Percentiles rank a stretch among this genome's conserved stretches.
phyloP scores from a whole-genome alignment of 2,797 vertebrate species.

The Onychomys leucogaster region DNA sequence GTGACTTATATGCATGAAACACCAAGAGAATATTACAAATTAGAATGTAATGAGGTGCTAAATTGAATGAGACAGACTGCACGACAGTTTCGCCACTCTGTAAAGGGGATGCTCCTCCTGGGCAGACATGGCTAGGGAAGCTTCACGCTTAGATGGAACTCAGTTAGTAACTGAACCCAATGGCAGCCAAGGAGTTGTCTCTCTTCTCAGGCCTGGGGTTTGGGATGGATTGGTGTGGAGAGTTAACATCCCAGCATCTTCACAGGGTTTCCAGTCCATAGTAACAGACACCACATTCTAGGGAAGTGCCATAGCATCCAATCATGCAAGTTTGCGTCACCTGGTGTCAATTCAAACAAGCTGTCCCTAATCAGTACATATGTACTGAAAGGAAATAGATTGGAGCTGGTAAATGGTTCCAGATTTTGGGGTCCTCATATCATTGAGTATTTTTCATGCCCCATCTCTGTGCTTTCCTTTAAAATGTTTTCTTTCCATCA shows the following conservation, averaged over 20 bases:
- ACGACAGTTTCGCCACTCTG: not conserved
- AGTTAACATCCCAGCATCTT: not conserved
- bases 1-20: conserved; percentile 72
- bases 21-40: conserved; percentile 77
- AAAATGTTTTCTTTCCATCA: not conserved
- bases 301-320: not conserved
- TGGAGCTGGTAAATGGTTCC: not conserved
- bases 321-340: not conserved
- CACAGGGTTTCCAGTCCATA: not conserved
- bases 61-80: conserved; percentile 66
- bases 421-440: not conserved
- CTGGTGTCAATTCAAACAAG: not conserved
- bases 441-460: not conserved
- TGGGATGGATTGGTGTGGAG: conserved; percentile 34
- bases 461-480: not conserved
- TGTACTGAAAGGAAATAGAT: not conserved
- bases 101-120: not conserved
- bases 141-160: not conserved
- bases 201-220: not conserved
- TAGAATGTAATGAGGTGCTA: conserved; percentile 76
- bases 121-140: not conserved
- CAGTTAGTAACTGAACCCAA: not conserved
- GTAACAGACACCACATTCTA: not conserved
- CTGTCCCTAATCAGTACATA: not conserved
- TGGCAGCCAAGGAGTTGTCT: not conserved